Conservation (phyloP, 2,113 vertebrate genomes). For the Progne subis region DNA sequence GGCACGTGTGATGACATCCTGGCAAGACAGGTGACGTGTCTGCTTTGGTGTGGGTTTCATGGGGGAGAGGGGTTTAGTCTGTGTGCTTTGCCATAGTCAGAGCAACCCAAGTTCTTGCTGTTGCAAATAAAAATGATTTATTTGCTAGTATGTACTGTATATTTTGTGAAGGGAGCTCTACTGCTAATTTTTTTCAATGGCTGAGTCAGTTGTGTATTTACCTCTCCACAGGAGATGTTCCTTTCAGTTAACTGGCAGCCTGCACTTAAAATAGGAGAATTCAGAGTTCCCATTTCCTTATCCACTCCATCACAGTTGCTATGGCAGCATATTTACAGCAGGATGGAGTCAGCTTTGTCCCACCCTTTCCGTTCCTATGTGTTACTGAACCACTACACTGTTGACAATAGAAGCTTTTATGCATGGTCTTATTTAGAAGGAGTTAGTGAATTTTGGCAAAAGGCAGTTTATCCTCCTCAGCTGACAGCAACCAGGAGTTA, state of each 20-base stretch:
- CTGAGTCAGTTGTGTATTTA: background rate
- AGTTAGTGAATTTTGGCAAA: background rate
- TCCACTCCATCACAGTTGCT: background rate
- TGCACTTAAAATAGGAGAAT: background rate
- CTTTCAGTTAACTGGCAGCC: background rate
- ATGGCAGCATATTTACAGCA: background rate
- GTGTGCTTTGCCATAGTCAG: background rate
- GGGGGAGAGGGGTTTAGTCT: background rate
- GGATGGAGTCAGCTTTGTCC: background rate
- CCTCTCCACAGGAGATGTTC: background rate
- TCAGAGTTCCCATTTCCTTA: background rate
- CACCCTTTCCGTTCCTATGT: background rate
- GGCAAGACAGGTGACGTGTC: constrained; percentile 83
- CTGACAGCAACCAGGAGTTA: background rate
- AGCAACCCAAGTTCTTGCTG: background rate
- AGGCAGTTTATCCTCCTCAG: background rate
- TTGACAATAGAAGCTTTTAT: background rate
- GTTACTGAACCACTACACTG: background rate
- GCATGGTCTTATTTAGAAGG: background rate
- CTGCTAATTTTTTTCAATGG: background rate
- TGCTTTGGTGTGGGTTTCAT: background rate
- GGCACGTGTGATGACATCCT: constrained; percentile 84
- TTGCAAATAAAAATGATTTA: background rate
- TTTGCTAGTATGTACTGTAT: background rate
- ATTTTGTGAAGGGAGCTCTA: background rate